Evolutionary conservation across 2,888 invertebrate genomes (phyloP).

Genomic region (Euproctis similis): DNA sequence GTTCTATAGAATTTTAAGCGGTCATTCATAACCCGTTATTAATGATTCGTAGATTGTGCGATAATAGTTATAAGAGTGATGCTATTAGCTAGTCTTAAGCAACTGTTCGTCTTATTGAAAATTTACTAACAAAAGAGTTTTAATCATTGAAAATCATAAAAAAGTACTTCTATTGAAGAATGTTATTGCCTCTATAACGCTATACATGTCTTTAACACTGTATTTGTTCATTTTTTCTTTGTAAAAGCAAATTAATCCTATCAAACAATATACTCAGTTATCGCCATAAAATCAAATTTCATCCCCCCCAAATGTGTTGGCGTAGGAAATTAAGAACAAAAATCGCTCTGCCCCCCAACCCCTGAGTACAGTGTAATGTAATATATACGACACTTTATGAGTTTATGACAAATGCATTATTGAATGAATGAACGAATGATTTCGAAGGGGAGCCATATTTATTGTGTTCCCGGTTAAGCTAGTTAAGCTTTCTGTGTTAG

Average conservation of each 20-base stretch:
- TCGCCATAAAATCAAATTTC: slow-evolving; percentile 18
- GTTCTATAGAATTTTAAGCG: slow-evolving; percentile 61
- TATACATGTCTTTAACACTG: no score
- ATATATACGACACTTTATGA: slow-evolving; percentile 30
- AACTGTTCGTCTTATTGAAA: slow-evolving; percentile 12
- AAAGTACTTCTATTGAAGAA: no score
- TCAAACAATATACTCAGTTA: no score
- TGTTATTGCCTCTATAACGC: no score
- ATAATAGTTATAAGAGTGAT: slow-evolving; percentile 42
- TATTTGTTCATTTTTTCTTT: no score
- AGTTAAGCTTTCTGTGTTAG: slow-evolving; percentile 41
- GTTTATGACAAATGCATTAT: slow-evolving; percentile 60
- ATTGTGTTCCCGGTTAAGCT: slow-evolving; percentile 51
- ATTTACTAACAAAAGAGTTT: no score
- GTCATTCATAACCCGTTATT: slow-evolving; percentile 65
- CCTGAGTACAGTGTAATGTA: slow-evolving; percentile 10
- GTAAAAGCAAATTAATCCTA: no score
- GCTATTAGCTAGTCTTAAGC: slow-evolving; percentile 20
- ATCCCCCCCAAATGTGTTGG: slow-evolving; percentile 17
- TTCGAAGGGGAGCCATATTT: slow-evolving; percentile 28
- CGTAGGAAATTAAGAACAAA: slow-evolving; percentile 38
- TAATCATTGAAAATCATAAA: no score
- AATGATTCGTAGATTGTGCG: slow-evolving; percentile 45
- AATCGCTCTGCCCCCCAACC: slow-evolving; percentile 21
- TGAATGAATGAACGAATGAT: slow-evolving; percentile 36